These are phyloP conservation scores for Hemibagrus wyckioides DNA, from an alignment of 2,113 vertebrate genomes.

Conservation along the genomic window DNA sequence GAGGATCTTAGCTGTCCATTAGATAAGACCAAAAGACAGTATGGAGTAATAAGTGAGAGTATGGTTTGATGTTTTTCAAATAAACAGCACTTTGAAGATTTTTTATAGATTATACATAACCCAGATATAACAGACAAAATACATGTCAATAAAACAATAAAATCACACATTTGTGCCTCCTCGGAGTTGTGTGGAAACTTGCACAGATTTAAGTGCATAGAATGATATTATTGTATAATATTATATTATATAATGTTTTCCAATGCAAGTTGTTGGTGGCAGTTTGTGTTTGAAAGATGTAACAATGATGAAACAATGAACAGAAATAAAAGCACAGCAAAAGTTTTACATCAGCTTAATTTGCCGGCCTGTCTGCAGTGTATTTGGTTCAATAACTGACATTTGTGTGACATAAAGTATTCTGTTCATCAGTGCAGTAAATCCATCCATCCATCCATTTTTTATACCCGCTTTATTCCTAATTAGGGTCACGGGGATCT, in stretches of 20 bases:
- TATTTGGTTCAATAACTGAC: neutral
- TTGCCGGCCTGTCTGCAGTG: neutral
- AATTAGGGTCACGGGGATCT: too few relatives aligned
- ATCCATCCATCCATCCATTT: too few relatives aligned
- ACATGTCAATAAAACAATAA: neutral
- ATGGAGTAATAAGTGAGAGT: neutral
- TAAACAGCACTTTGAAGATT: neutral
- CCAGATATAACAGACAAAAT: neutral
- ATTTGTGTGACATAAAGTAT: neutral
- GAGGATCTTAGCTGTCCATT: neutral
- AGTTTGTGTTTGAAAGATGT: neutral
- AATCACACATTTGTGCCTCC: neutral
- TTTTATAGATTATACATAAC: neutral
- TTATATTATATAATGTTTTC: neutral
- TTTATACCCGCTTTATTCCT: too few relatives aligned
- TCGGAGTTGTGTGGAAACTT: neutral
- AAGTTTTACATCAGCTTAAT: neutral
- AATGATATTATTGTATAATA: neutral
- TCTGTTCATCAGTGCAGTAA: too few relatives aligned
- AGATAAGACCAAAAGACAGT: neutral
- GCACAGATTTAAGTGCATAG: neutral
- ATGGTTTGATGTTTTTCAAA: neutral
- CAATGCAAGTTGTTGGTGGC: neutral
- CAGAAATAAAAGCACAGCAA: neutral
- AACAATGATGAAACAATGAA: neutral